Base-by-base conservation (phyloP, 1,140 invertebrate genomes). In the Drosophila nikananu region DNA sequence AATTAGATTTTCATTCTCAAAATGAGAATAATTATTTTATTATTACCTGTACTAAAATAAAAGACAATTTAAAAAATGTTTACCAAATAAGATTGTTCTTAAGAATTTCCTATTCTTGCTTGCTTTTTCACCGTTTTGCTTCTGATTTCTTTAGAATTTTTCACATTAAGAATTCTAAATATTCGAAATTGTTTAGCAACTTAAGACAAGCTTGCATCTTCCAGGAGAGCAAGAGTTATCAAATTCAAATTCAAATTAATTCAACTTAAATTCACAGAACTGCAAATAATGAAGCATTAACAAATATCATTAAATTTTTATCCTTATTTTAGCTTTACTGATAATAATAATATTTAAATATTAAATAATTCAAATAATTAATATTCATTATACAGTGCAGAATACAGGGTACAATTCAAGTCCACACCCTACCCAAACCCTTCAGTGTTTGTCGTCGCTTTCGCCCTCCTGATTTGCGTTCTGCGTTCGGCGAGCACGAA, bases 401-500 rank as follows among this genome's bases (percentile, higher is more conserved):
- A 19, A 1, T 51, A 65, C 13, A 54, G 48, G 63, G 67, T 68
- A 71, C 17, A 2, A 0, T 1, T 4, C 1, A 12, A n/a, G 54
- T 15, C 9, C 1, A 9, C 3, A 2, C 7, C 4, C 6, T 12
- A 12, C 8, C n/a, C 1, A 15, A 5, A 27, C 19, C 41, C 48
- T 5, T 27, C 23, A 2, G 12, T 32, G 6, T 64, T 67, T 68
- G 21, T 77, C 59, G 61, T 63, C 55, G 60, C 62, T 46, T 71
- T 25, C 37, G 62, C 39, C 39, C 35, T 58, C 46, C 46, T 48
- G 23, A 75, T 63, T 83, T 76, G 57, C 66, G 63, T 68, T 66
- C 77, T 87, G 71, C 76, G 79, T 72, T 80, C 58, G 79, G 79
- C 68, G 84, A 72, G 81, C 89, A 91, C 89, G 89, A 91, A 91